Evolutionary conservation across 2,113 vertebrate genomes (phyloP).

Genomic region (Neogobius melanostomus): DNA sequence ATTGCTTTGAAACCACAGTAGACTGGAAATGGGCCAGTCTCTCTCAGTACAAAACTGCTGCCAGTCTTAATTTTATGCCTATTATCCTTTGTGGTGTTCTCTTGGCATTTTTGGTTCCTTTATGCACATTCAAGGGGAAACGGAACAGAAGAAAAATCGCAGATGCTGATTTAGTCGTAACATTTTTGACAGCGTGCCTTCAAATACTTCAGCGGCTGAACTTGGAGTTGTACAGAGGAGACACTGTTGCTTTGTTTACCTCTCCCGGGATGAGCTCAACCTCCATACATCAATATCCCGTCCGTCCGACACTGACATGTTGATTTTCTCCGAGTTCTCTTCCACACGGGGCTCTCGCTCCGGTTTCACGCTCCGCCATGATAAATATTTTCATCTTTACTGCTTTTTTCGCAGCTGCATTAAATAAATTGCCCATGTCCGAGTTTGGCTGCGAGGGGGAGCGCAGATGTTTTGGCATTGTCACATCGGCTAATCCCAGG

Average conservation of each 20-base stretch:
- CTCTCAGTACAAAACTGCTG: neutral
- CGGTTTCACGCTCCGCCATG: neutral
- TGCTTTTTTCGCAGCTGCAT: constrained; percentile 16
- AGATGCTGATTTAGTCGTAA: neutral
- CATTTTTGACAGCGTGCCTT: neutral
- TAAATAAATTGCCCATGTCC: constrained; percentile 21
- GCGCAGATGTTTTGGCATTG: constrained; percentile 56
- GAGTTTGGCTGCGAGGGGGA: constrained; percentile 23
- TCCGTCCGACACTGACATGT: constrained; percentile 18
- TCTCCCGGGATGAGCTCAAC: constrained; percentile 32
- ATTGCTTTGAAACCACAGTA: constrained; percentile 3
- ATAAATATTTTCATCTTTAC: constrained; percentile 12
- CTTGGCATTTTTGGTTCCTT: neutral
- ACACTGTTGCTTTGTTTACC: constrained; percentile 5
- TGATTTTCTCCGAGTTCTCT: constrained; percentile 27
- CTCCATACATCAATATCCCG: constrained; percentile 21
- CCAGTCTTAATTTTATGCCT: neutral
- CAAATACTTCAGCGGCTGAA: neutral
- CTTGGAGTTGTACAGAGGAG: neutral
- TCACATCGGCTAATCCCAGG: constrained; percentile 35
- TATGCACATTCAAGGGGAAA: neutral
- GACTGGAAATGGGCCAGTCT: neutral
- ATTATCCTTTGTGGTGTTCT: neutral
- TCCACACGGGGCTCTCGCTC: constrained; percentile 21
- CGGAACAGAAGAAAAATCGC: neutral